Base-by-base conservation (phyloP, 2,888 invertebrate species). In the Eugnorisma glareosa region DNA sequence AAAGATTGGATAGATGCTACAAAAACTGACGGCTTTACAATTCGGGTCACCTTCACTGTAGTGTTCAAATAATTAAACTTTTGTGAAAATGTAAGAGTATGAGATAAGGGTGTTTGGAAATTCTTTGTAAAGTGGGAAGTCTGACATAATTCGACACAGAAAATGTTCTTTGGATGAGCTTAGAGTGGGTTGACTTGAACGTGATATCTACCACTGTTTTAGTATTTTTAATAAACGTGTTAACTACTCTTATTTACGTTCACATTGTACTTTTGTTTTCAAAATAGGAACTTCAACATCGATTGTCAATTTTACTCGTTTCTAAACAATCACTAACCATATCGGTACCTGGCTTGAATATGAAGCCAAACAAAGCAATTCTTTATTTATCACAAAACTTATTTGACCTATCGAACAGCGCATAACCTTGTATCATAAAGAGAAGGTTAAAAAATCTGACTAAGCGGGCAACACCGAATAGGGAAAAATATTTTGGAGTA, bases 391-490 rank as follows among this genome's bases (percentile, higher is more conserved):
- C 6, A 63, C 61, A 75, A 71, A 68, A 51, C 69, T 77, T 37
- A 83, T 83, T 63, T 63, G 64, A 78, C 78, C 64, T 78, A 68
- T 61, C 70, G 67, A 70, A 57, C 31, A 66, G 28, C n/a, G 48
- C n/a, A 59, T 67, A 77, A 75, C 86, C 84, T 86, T 86, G 83
- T 78, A 57, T 64, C 21, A 68, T 57, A 75, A 67, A 75, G 43
- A 73, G 69, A 86, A 86, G 84, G 85, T 81, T 78, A 73, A 76
- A 72, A 78, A 77, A 31, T 63, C 63, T 84, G 75, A 84, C 64
- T 78, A 74, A 78, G 57, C 74, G 43, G 75, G 75, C 83, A 79
- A 79, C 72, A 75, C 86, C 79, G 76, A 83, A 85, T 83, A 82
- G 81, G 83, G 81, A 86, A 80, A 87, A 76, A 51, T 63, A 67